Conservation (phyloP, 1,140 invertebrate species). For the Zophobas morio region DNA sequence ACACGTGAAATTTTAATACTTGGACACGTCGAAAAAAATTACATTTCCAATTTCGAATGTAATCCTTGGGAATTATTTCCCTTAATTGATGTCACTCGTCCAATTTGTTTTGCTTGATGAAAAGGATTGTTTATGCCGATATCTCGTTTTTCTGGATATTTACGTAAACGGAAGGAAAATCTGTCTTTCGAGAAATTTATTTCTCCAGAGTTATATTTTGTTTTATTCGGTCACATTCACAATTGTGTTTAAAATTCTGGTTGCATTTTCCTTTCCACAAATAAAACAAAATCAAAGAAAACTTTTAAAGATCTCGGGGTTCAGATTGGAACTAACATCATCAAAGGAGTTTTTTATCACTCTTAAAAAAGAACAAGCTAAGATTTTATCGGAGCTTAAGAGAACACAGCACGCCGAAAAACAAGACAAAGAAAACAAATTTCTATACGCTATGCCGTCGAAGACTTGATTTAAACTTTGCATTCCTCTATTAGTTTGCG, state of each 20-base stretch:
- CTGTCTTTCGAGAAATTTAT: slow-evolving; percentile 17
- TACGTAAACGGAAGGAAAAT: slow-evolving; percentile 15
- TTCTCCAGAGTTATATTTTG: slow-evolving; percentile 30
- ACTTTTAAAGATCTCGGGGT: slow-evolving; percentile 46
- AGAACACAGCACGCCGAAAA: slow-evolving; percentile 10
- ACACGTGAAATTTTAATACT: slow-evolving; percentile 20
- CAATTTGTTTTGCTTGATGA: slow-evolving; percentile 32
- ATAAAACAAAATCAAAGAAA: slow-evolving; percentile 51
- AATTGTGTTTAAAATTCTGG: slow-evolving; percentile 47
- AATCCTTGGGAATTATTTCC: slow-evolving; percentile 24
- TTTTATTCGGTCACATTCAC: slow-evolving; percentile 44
- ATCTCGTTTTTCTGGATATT: slow-evolving; percentile 20
- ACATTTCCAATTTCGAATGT: slow-evolving; percentile 22
- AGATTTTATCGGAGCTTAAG: slow-evolving; percentile 32
- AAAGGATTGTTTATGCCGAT: slow-evolving; percentile 29
- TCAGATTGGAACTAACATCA: slow-evolving; percentile 49
- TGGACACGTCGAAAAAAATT: slow-evolving; percentile 12
- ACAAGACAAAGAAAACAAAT: slow-evolving; percentile 19
- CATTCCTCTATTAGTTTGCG: slow-evolving; percentile 24
- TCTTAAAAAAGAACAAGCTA: slow-evolving; percentile 29
- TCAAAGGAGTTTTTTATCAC: slow-evolving; percentile 46
- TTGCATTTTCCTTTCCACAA: slow-evolving; percentile 28
- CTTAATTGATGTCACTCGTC: slow-evolving; percentile 25
- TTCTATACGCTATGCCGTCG: background rate
- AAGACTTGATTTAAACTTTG: slow-evolving; percentile 35